Evolutionary conservation across 2,113 vertebrate genomes (phyloP), one percentile per base, ranked within the genome.

Genomic region (Anthoscopus minutus): DNA sequence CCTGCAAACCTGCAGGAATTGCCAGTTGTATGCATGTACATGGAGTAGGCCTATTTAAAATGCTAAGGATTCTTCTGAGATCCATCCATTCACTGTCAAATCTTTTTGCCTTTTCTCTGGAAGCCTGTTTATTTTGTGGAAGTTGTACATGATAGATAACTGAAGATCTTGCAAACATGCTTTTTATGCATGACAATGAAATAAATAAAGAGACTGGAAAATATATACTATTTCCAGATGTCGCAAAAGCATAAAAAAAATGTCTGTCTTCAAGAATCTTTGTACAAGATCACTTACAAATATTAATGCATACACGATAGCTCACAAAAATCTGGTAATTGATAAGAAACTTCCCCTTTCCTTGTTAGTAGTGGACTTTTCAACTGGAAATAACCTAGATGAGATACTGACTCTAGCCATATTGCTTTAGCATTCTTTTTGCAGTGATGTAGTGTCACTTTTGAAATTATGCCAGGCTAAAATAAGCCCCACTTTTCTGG

Each of bases 381-480:
- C 45, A 70, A 37, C 21, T 50, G 70, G 24, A 97, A 96, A 88
- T 18, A 91, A 84, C 51, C 37, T 78, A 65, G 67, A 37, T 22
- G 81, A 84, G 57, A 65, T 47, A 33, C 54, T 93, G 70, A 51
- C 30, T 93, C 5, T 72, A 71, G 33, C 16, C 69, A 31, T 94
- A 86, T 33, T 94, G 57, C 50, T 88, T 65, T 94, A 89, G 42
- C 70, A 28, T 86, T 86, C 25, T 79, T 91, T 76, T 65, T 76
- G 14, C 65, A 57, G 51, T 95, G 78, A 93, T 89, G 71, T 80
- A 61, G 88, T 97, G 92, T 95, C 66, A 88, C 28, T 95, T 89
- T 64, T 96, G 84, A 96, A 96, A 93, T 73, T 61, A 51, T 56
- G 57, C 96, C 95, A 96, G 67, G 65, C 61, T 92, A 94, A 94